phyloP scores from a whole-genome alignment of 2,797 vertebrate species.

The Onychomys arenicola region DNA sequence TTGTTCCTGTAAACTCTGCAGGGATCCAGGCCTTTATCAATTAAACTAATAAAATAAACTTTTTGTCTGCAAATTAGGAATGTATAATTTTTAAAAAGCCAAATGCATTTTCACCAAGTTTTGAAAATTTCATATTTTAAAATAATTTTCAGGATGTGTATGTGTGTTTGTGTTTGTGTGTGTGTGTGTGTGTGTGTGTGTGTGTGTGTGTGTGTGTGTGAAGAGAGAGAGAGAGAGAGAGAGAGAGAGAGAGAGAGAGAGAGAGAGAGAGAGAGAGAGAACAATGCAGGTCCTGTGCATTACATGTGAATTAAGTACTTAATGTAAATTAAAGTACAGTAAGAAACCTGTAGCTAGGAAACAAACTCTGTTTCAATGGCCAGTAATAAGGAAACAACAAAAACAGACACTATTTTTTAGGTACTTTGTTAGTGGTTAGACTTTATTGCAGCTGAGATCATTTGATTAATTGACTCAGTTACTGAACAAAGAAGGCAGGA shows the following conservation, averaged over 20 bases:
- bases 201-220: too few species aligned
- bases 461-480: not conserved
- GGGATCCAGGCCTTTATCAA: not conserved
- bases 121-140: constrained; percentile 43
- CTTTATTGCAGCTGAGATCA: not conserved
- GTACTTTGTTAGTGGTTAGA: not conserved
- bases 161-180: not conserved
- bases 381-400: not conserved
- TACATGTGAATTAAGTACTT: not conserved
- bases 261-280: not conserved
- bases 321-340: not conserved
- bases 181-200: not conserved
- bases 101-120: not conserved
- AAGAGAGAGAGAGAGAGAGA: not conserved
- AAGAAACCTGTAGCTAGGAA: not conserved
- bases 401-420: not conserved
- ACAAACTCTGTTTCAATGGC: not conserved
- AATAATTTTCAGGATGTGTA: not conserved
- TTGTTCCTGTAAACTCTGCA: not conserved
- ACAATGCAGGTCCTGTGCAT: not conserved
- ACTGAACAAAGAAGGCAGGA: not conserved
- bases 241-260: not conserved
- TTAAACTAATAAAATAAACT: not conserved
- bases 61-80: not conserved
- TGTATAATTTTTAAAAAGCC: not conserved